Evolutionary conservation across 2,797 vertebrate genomes (phyloP).

Genomic region (Octomys mimax): DNA sequence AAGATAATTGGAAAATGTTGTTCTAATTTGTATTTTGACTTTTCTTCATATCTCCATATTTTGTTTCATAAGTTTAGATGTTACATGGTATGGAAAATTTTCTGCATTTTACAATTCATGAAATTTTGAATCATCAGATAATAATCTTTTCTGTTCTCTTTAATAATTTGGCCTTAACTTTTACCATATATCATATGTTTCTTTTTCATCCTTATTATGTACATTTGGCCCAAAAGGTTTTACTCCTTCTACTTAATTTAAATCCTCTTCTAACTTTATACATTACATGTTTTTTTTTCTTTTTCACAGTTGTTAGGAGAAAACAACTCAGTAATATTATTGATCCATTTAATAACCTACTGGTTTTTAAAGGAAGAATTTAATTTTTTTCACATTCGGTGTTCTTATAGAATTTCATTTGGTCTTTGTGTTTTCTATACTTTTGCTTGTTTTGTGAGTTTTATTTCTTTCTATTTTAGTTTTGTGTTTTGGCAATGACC

Average conservation of each 20-base stretch:
- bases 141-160: neutral
- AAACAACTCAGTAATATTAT: neutral
- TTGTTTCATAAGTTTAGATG: neutral
- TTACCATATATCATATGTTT: neutral
- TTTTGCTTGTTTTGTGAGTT: neutral
- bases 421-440: neutral
- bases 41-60: neutral
- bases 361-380: neutral
- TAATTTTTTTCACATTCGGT: neutral
- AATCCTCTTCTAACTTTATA: neutral
- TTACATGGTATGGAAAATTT: neutral
- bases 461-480: neutral
- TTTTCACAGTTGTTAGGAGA: neutral
- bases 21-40: neutral
- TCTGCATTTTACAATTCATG: neutral
- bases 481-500: neutral
- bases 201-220: neutral
- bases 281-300: neutral
- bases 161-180: neutral
- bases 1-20: neutral
- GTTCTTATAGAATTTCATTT: neutral
- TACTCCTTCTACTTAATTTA: neutral
- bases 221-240: neutral
- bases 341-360: neutral
- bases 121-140: neutral